These are phyloP conservation scores for Tokudaia muenninki DNA, from an alignment of 2,797 vertebrate species.

Conservation along the genomic window DNA sequence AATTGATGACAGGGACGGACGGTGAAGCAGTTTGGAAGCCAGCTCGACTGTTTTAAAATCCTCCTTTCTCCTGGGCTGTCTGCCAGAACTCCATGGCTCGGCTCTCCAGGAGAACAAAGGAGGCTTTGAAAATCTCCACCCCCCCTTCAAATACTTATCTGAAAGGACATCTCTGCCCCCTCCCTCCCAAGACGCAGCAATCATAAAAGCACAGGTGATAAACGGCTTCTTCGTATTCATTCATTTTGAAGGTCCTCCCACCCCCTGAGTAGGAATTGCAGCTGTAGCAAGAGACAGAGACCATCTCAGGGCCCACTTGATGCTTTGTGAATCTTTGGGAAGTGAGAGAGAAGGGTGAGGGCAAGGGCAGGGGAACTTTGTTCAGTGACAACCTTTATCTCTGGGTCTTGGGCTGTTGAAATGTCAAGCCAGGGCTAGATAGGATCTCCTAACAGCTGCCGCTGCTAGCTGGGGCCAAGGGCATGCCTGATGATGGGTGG, in stretches of 20 bases:
- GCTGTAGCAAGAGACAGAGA: neutral
- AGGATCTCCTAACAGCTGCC: slow-evolving; percentile 58
- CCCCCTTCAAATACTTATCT: slow-evolving; percentile 86
- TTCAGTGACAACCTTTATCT: slow-evolving; percentile 71
- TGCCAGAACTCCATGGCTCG: slow-evolving; percentile 77
- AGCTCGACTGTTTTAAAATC: slow-evolving; percentile 85
- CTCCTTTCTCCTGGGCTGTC: slow-evolving; percentile 83
- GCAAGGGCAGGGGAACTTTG: slow-evolving; percentile 66
- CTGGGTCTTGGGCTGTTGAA: slow-evolving; percentile 23
- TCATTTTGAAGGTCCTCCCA: slow-evolving; percentile 60
- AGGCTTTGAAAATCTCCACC: slow-evolving; percentile 87
- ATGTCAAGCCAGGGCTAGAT: slow-evolving; percentile 72
- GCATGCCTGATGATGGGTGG: neutral
- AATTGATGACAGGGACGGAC: slow-evolving; percentile 82
- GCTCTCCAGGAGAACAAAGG: slow-evolving; percentile 88
- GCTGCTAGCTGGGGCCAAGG: neutral
- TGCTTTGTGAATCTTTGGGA: slow-evolving; percentile 8
- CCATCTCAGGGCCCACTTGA: neutral
- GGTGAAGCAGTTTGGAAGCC: slow-evolving; percentile 78
- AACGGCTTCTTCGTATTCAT: slow-evolving; percentile 84
- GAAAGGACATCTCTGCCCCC: slow-evolving; percentile 88
- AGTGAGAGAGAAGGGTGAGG: neutral
- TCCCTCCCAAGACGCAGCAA: slow-evolving; percentile 79
- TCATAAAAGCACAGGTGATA: slow-evolving; percentile 89
- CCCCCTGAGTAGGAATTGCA: neutral